phyloP scores from a whole-genome alignment of 2,113 vertebrate genomes.

The Pedionomus torquatus region DNA sequence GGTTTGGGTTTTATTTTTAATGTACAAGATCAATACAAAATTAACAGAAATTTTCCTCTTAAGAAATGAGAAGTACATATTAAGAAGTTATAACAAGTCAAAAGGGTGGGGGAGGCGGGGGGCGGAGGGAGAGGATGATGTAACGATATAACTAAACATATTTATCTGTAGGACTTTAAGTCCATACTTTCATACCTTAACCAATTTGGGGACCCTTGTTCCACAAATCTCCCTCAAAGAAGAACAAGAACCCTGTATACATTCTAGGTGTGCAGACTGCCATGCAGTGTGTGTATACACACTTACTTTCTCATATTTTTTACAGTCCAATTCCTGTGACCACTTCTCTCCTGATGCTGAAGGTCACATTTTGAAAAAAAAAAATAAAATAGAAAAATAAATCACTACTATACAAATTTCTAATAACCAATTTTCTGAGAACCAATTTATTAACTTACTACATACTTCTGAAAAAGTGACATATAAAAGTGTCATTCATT shows the following conservation, averaged over 20 bases:
- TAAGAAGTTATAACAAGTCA: neutral
- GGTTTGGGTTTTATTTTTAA: neutral
- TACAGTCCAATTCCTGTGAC: neutral
- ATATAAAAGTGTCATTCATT: neutral
- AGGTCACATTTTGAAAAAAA: neutral
- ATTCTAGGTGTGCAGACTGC: neutral
- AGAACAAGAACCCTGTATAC: neutral
- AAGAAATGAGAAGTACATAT: neutral
- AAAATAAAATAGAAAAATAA: neutral
- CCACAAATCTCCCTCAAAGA: neutral
- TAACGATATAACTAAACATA: neutral
- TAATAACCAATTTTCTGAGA: neutral
- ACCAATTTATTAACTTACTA: neutral
- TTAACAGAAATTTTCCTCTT: neutral
- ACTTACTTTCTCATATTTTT: neutral
- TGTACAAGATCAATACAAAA: neutral
- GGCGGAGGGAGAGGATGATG: too few species aligned
- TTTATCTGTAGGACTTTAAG: neutral
- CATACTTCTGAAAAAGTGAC: neutral
- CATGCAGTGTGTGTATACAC: neutral
- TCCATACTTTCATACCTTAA: neutral
- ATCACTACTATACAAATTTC: neutral
- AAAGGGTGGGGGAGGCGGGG: fast-evolving
- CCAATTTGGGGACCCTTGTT: neutral
- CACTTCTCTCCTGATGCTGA: neutral